Conservation (phyloP, 2,888 invertebrate species). For the Agriopis leucophaearia region DNA sequence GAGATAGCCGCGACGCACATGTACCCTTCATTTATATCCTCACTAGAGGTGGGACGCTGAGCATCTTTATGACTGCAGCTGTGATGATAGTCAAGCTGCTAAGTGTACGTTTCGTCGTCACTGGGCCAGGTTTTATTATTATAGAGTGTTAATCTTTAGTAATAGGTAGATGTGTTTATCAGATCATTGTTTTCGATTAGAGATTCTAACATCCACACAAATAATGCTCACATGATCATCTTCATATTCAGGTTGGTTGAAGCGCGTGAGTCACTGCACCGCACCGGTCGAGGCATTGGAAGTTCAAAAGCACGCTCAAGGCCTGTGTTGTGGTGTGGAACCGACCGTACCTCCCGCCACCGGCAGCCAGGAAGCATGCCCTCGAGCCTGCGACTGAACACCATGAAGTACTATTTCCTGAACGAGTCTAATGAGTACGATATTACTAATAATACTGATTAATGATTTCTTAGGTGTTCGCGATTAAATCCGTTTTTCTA, state of each 20-base stretch:
- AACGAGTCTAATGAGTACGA: background rate
- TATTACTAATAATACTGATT: background rate
- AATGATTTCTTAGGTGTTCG: no score
- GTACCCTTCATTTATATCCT: conserved; percentile 28
- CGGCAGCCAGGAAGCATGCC: conserved; percentile 28
- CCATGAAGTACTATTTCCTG: conserved; percentile 30
- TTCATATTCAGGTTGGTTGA: background rate
- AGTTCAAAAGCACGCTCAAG: conserved; percentile 40
- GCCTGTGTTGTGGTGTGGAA: conserved; percentile 41
- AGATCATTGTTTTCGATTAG: no score
- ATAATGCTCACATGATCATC: background rate
- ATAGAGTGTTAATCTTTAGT: background rate
- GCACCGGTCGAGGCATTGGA: conserved; percentile 10
- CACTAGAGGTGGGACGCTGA: conserved; percentile 22
- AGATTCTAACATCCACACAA: no score
- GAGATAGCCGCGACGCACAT: conserved; percentile 27
- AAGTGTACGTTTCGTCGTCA: conserved; percentile 10
- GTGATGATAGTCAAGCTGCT: conserved; percentile 5
- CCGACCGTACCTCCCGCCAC: conserved; percentile 31
- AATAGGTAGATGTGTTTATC: background rate
- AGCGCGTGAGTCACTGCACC: conserved; percentile 5
- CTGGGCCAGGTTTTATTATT: background rate
- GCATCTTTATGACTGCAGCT: conserved; percentile 25
- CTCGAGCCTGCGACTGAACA: conserved; percentile 9
- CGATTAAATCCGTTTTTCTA: no score